Evolutionary conservation across 1,140 invertebrate genomes (phyloP).

Genomic region (Conus betulinus): DNA sequence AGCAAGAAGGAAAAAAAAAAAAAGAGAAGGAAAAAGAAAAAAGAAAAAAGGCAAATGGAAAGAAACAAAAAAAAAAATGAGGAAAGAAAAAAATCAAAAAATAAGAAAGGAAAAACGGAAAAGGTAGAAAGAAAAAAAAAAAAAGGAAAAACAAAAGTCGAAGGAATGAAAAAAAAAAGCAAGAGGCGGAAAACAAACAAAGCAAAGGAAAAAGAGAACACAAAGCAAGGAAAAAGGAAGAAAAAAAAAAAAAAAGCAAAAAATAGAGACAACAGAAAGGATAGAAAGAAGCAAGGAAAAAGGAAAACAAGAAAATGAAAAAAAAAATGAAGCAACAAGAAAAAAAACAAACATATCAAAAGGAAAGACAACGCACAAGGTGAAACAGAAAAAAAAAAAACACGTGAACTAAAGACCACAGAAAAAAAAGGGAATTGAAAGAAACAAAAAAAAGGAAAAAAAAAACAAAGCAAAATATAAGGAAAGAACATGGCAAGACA

Average conservation of each 20-base stretch:
- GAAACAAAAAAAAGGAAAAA: too few relatives aligned
- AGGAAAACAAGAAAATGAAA: background rate
- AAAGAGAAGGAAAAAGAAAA: background rate
- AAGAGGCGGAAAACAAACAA: background rate
- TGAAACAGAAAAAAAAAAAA: background rate
- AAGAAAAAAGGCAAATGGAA: background rate
- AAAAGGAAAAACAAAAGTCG: background rate
- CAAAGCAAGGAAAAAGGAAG: background rate
- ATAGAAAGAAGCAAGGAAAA: background rate
- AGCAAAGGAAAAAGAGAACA: background rate
- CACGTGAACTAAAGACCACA: background rate
- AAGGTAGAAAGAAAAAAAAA: background rate
- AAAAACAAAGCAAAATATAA: too few relatives aligned
- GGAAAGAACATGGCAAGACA: too few relatives aligned
- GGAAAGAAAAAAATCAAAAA: background rate
- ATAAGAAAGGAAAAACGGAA: background rate
- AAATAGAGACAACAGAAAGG: background rate
- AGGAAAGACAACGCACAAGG: background rate
- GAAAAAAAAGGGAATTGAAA: background rate
- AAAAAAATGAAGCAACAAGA: background rate
- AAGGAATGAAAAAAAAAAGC: background rate
- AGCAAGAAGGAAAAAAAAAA: background rate
- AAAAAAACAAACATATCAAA: background rate
- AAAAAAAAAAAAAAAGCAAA: background rate
- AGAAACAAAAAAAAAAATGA: background rate